Base-by-base conservation (phyloP, 2,797 vertebrate genomes). In the Acanthurus tractus region DNA sequence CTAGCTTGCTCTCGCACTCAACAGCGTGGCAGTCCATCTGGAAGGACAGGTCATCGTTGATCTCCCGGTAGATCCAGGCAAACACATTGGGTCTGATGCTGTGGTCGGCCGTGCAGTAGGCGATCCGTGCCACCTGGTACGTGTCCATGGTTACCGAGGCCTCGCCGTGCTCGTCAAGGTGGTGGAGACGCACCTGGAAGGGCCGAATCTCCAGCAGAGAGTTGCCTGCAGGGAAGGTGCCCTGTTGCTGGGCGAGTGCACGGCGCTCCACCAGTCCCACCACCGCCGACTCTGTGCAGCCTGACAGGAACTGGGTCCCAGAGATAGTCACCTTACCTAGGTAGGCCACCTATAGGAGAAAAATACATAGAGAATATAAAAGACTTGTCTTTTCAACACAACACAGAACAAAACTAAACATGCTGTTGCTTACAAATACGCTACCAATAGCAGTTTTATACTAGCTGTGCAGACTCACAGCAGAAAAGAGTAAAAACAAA, bases 11-110 rank as follows among this genome's bases (percentile, higher is more conserved):
- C 94, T 99, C 97, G 1, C 98, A 99, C 92, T 98, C 97, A 13
- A 99, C 97, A 0, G 97, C 98, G 1, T 99, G 98, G 95, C 98
- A 99, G 96, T 99, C 97, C 97, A 99, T 99, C 94, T 99, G 98
- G 93, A 98, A 99, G 88, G 97, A 96, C 94, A 99, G 95, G 95
- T 99, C 98, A 2, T 99, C 98, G 0, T 99, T 99, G 94, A 99
- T 99, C 95, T 99, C 97, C 82, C 98, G 94, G 92, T 99, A 99
- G 77, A 99, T 96, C 98, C 98, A 99, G 65, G 98, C 98, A 0
- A 99, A 99, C 86, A 99, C 95, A 83, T 98, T 98, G 82, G 98
- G 96, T 90, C 96, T 97, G 88, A 97, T 76, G 1, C 97, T 92
- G 92, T 99, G 98, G 93, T 99, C 98, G 1, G 98, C 98, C 1